Percentiles rank a stretch among this genome's conserved stretches.
These are phyloP conservation scores for Isurus oxyrinchus DNA, from an alignment of 2,113 vertebrate species.

Conservation along the genomic window DNA sequence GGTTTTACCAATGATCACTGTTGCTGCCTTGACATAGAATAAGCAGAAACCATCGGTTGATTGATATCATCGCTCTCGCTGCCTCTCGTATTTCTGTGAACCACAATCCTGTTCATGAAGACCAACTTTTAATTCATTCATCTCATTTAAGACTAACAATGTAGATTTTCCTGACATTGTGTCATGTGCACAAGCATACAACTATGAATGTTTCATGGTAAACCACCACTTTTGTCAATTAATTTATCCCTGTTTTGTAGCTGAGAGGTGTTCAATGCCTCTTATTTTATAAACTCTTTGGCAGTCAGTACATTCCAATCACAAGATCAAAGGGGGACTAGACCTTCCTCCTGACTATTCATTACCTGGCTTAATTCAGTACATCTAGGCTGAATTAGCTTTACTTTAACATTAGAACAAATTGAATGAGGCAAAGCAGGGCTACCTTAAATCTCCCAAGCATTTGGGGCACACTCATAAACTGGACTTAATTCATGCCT, in stretches of 20 bases:
- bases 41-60: background rate
- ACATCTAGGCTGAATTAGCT: background rate
- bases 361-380: background rate
- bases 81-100: background rate
- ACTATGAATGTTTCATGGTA: background rate
- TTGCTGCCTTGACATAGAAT: background rate
- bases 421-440: background rate
- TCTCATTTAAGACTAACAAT: background rate
- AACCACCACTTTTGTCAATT: background rate
- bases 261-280: background rate
- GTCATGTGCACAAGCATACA: background rate
- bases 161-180: background rate
- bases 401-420: background rate
- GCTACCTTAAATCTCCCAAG: background rate
- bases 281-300: background rate
- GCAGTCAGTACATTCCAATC: background rate
- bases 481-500: background rate
- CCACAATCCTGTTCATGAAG: background rate
- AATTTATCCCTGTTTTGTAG: background rate
- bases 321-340: background rate
- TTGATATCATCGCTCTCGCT: background rate
- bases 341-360: background rate
- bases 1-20: background rate
- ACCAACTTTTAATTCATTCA: background rate
- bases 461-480: background rate